A percentile compares a stretch with the other conserved stretches of the same genome.
Conservation (phyloP, 2,888 invertebrate genomes). For the Dryadula phaetusa region DNA sequence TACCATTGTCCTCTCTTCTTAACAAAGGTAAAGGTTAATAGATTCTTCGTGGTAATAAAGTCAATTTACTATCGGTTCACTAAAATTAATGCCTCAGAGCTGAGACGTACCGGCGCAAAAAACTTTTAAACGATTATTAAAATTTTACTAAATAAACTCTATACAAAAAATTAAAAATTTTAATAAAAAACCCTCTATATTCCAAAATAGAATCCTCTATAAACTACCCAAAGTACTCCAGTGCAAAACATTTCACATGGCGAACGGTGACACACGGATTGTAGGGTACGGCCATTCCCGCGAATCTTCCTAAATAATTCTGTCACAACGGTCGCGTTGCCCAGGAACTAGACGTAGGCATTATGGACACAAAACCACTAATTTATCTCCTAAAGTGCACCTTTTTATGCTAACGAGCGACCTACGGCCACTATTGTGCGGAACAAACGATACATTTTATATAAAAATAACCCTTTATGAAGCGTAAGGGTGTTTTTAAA, state of each 20-base stretch:
- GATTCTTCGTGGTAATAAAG: no score
- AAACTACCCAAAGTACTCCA: not conserved
- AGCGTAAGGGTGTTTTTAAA: constrained; percentile 10
- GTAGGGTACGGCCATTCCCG: constrained; percentile 66
- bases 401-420: constrained; percentile 39
- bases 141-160: no score
- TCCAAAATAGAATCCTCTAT: not conserved
- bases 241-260: constrained; percentile 28
- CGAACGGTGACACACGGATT: constrained; percentile 51
- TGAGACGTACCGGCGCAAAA: no score
- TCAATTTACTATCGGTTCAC: no score
- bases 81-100: no score
- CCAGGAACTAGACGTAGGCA: constrained; percentile 55
- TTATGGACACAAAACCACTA: constrained; percentile 68
- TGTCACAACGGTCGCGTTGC: constrained; percentile 65
- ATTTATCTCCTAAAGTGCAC: constrained; percentile 59
- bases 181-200: not conserved
- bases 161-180: not conserved
- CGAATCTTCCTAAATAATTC: constrained; percentile 77
- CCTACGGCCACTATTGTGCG: constrained; percentile 29
- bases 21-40: no score
- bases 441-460: constrained; percentile 27
- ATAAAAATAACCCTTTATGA: constrained; percentile 23
- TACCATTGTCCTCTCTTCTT: no score
- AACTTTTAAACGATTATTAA: no score